Evolutionary conservation across 1,140 invertebrate species (phyloP).

Genomic region (Danaus melanippus): DNA sequence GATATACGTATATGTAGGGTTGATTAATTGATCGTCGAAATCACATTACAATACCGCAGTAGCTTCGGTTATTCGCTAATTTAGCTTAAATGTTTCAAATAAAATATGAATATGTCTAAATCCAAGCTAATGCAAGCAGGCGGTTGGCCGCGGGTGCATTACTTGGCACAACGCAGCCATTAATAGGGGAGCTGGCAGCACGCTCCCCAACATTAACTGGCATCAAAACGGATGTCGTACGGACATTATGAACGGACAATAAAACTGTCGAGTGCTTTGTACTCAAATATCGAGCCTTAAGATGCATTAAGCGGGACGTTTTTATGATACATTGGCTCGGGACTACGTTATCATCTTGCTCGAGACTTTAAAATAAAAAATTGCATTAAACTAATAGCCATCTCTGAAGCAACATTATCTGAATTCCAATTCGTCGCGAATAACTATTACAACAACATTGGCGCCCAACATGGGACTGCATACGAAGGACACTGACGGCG

Average conservation of each 20-base stretch:
- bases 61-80: too few relatives aligned
- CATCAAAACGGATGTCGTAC: constrained; percentile 62
- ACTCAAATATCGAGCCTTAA: constrained; percentile 38
- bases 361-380: background rate
- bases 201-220: constrained; percentile 48
- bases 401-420: too few relatives aligned
- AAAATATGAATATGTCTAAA: constrained; percentile 17
- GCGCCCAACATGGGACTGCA: constrained; percentile 35
- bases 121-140: constrained; percentile 45
- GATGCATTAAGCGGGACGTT: constrained; percentile 17
- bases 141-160: constrained; percentile 31
- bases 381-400: too few relatives aligned
- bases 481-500: background rate
- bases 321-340: constrained; percentile 10
- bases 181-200: constrained; percentile 53
- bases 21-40: too few relatives aligned
- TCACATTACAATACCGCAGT: too few relatives aligned
- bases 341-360: background rate
- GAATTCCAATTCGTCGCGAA: too few relatives aligned
- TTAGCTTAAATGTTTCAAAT: too few relatives aligned
- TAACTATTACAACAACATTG: constrained; percentile 12
- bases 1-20: too few relatives aligned
- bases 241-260: constrained; percentile 60
- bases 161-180: constrained; percentile 57
- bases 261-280: constrained; percentile 50